Conservation (phyloP, 2,113 vertebrate species). For the Neodon shergylaensis region DNA sequence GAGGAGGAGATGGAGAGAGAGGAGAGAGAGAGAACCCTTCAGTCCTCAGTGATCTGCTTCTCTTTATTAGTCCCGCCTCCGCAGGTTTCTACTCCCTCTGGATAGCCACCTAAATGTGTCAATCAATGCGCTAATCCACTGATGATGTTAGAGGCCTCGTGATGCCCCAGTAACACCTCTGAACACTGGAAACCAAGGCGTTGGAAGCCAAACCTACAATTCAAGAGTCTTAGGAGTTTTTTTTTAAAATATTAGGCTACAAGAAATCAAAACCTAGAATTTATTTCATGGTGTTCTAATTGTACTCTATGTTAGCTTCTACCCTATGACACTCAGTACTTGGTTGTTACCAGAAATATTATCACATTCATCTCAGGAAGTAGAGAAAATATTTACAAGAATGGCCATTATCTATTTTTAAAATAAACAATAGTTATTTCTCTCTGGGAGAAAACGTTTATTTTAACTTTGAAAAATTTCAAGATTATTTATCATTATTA, state of each 20-base stretch:
- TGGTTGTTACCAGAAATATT: conserved; percentile 27
- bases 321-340: not conserved
- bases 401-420: conserved; percentile 36
- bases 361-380: not conserved
- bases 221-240: not conserved
- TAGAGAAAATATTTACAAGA: conserved; percentile 21
- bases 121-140: not conserved
- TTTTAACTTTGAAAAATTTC: conserved; percentile 47
- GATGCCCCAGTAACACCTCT: too few relatives aligned
- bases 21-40: not conserved
- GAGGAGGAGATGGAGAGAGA: not conserved
- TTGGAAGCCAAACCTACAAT: not conserved
- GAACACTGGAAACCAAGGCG: not conserved
- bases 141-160: not conserved
- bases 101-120: not conserved
- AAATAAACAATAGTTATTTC: not conserved
- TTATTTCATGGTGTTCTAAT: conserved; percentile 2
- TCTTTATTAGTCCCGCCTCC: not conserved
- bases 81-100: not conserved
- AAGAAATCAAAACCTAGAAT: not conserved
- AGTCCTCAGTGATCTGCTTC: not conserved
- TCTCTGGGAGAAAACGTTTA: conserved; percentile 27
- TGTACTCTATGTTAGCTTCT: conserved; percentile 32
- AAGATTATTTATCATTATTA: conserved; percentile 50
- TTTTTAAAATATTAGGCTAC: not conserved